These are phyloP conservation scores for Burhinus oedicnemus DNA, from an alignment of 2,113 vertebrate species.

Conservation along the genomic window DNA sequence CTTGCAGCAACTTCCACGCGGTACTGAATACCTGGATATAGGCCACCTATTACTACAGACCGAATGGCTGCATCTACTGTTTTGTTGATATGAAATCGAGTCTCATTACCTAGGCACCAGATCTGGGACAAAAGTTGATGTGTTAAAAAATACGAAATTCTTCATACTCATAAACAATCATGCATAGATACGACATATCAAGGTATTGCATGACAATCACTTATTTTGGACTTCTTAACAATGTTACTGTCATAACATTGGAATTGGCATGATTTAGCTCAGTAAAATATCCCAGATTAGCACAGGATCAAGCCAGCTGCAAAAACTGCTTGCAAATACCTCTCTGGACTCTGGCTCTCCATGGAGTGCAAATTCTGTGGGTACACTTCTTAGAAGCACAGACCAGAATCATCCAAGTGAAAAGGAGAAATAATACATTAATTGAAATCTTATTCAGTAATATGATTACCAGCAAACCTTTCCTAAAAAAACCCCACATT, in stretches of 20 bases:
- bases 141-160: not conserved
- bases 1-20: slow-evolving; percentile 95
- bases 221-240: not conserved
- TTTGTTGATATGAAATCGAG: slow-evolving; percentile 97
- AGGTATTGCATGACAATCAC: not conserved
- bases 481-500: accelerated
- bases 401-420: not conserved
- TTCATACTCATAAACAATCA: not conserved
- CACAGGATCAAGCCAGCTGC: not conserved
- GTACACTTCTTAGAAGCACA: not conserved
- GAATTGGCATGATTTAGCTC: not conserved
- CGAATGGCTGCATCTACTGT: slow-evolving; percentile 96
- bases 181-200: not conserved
- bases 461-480: not conserved
- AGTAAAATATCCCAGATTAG: not conserved
- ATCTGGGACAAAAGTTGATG: slow-evolving; percentile 79
- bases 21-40: slow-evolving; percentile 93
- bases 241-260: not conserved
- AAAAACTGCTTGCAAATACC: not conserved
- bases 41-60: slow-evolving; percentile 94
- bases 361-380: not conserved
- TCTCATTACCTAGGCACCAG: slow-evolving; percentile 98
- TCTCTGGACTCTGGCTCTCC: not conserved
- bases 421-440: not conserved
- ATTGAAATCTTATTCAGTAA: not conserved